Evolutionary conservation across 1,140 invertebrate genomes (phyloP).

Genomic region (Planococcus citri): DNA sequence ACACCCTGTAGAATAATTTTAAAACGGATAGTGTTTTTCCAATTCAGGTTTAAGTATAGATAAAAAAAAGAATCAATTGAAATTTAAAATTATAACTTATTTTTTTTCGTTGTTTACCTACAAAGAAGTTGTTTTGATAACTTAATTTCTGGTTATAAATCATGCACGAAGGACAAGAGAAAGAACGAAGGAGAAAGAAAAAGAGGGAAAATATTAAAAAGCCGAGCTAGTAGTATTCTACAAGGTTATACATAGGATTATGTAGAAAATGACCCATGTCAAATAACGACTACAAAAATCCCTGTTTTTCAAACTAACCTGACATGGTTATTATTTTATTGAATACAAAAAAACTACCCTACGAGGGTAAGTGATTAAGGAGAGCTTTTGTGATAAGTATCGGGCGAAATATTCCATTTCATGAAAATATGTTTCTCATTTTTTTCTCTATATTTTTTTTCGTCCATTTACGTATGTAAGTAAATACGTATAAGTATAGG

Average conservation of each 20-base stretch:
- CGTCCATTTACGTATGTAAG: too few species aligned
- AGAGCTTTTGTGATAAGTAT: conserved; percentile 7
- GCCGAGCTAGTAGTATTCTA: not conserved
- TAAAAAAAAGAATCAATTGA: too few species aligned
- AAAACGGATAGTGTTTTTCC: too few species aligned
- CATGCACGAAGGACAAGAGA: not conserved
- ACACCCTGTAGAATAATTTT: too few species aligned
- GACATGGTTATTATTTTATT: conserved; percentile 3
- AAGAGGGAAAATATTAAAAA: not conserved
- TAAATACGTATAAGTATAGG: too few species aligned
- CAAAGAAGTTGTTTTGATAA: not conserved
- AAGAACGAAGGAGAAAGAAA: too few species aligned
- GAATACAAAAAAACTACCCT: not conserved
- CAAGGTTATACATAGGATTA: conserved; percentile 7
- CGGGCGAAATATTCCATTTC: not conserved
- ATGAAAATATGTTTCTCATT: not conserved
- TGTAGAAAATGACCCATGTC: not conserved
- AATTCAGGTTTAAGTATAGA: too few species aligned
- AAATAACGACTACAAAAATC: not conserved
- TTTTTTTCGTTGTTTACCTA: not conserved
- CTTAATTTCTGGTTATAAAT: conserved; percentile 4
- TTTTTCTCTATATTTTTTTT: not conserved
- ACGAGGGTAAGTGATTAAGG: not conserved
- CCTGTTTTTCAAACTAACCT: conserved; percentile 1
- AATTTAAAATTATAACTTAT: too few species aligned